Base-by-base conservation (phyloP, 2,888 invertebrate species). In the Drosophila monieri region DNA sequence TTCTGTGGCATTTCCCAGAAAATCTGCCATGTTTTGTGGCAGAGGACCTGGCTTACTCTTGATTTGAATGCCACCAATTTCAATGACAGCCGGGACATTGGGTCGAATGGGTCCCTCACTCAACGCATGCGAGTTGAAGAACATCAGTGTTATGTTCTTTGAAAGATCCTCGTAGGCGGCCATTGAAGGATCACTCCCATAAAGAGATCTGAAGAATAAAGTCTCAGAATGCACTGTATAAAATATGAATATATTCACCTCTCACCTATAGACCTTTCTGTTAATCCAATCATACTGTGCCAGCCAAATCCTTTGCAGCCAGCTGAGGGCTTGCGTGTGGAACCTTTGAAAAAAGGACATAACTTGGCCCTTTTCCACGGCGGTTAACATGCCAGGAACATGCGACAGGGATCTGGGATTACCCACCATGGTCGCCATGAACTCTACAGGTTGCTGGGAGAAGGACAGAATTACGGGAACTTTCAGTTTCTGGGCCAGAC, bases 31-130 rank as follows among this genome's bases (percentile, higher is more conserved):
- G 8, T 89, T 80, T 39, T 81, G 61, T 12, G 91, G 91, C 6
- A 91, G 55, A 0, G 88, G 78, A 60, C 88, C 74, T 0, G 90
- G 86, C 3, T 72, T 80, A 0, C 85, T 81, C 30, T 91, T 90
- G 0, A 91, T 72, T 61, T 91, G 91, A 32, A 91, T 89, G 2
- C 91, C 91, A 3, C 91, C 91, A 21, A 90, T 76, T 67, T 91
- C 90, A 4, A 91, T 70, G 0, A 89, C 15, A 0, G 76, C 88
- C 0, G 91, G 91, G 0, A 91, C 88, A 71, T 81, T 74, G 9
- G 91, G 88, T 41, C 87, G 69, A 1, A 91, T 84, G 0, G 80
- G 83, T 1, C 90, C 90, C 30, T 91, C 88, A 43, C 88, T 87
- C 47, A 88, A 85, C 0, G 60, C 58, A 54, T 91, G 90, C 1